phyloP scores from a whole-genome alignment of 2,797 vertebrate genomes.

The Lates japonicus region DNA sequence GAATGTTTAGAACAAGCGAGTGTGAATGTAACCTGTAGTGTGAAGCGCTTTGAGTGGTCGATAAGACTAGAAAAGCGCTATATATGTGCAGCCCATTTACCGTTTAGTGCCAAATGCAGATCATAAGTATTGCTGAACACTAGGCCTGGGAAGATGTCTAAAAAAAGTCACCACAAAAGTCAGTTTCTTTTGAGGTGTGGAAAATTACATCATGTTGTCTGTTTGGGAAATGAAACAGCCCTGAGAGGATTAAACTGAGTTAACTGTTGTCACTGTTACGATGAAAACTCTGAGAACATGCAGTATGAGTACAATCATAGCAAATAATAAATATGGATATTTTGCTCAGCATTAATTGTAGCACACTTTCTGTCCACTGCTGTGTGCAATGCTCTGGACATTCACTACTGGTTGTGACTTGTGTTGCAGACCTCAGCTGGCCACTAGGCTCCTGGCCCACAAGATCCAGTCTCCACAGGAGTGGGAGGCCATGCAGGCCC shows the following conservation, averaged over 20 bases:
- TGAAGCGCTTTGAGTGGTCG: too few relatives aligned
- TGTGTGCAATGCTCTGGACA: background rate
- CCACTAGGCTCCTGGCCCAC: constrained; percentile 95
- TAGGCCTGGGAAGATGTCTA: background rate
- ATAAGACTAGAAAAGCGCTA: too few relatives aligned
- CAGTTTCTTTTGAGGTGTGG: background rate
- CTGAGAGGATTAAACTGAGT: background rate
- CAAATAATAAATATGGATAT: background rate
- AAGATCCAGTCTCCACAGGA: constrained; percentile 99
- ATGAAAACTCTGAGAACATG: background rate
- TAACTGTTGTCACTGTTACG: background rate
- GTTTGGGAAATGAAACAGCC: background rate
- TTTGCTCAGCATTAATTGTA: background rate
- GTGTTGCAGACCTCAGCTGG: constrained; percentile 88
- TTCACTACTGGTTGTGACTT: constrained; percentile 7
- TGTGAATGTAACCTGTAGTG: too few relatives aligned
- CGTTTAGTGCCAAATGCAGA: too few relatives aligned
- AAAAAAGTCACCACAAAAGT: background rate
- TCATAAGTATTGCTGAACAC: background rate
- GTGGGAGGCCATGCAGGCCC: constrained; percentile 97
- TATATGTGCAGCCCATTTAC: too few relatives aligned
- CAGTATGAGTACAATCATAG: background rate
- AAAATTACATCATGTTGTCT: background rate
- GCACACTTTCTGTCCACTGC: background rate
- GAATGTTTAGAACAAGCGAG: too few relatives aligned